These are phyloP conservation scores for Sitta carolinensis DNA, from an alignment of 2,797 vertebrate genomes.

Conservation along the genomic window DNA sequence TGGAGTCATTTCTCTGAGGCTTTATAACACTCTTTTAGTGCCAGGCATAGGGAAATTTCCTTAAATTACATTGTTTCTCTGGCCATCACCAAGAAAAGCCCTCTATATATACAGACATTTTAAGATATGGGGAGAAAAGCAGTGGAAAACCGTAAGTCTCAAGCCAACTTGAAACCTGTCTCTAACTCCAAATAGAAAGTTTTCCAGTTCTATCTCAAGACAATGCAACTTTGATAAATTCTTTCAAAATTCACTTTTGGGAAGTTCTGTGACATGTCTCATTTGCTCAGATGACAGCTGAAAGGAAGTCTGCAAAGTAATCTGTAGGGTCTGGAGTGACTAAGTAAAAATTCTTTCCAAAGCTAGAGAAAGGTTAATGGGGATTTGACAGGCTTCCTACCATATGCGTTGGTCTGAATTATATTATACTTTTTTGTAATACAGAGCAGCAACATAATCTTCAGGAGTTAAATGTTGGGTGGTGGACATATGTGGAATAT, in stretches of 20 bases:
- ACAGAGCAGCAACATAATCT: neutral
- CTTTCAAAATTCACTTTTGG: neutral
- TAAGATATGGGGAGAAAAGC: neutral
- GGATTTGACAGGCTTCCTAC: neutral
- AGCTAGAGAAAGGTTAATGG: neutral
- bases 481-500: neutral
- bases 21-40: neutral
- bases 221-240: neutral
- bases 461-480: neutral
- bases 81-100: neutral
- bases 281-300: neutral
- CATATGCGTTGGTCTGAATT: neutral
- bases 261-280: neutral
- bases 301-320: neutral
- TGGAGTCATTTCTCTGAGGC: neutral
- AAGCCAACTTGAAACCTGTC: neutral
- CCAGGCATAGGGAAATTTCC: neutral
- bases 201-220: neutral
- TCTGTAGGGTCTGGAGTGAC: neutral
- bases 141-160: neutral
- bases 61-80: neutral
- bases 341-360: neutral
- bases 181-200: neutral
- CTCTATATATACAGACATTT: neutral
- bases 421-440: neutral